Percentiles rank a stretch among this genome's conserved stretches.
Evolutionary conservation across 2,888 invertebrate species (phyloP).

Genomic region (Diploptera punctata): DNA sequence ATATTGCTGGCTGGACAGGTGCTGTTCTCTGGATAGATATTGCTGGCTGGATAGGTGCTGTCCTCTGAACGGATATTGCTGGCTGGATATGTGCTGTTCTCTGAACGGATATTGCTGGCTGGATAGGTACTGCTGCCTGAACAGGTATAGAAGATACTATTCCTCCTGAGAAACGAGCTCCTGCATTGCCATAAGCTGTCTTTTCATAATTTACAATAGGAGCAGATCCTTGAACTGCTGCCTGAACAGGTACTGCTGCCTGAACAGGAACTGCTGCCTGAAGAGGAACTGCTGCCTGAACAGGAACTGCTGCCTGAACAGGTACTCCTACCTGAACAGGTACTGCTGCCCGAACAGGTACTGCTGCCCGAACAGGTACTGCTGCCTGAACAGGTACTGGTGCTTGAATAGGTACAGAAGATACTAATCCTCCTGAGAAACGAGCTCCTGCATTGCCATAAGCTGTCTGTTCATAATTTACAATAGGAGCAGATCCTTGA

Average conservation of each 20-base stretch:
- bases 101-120: constrained; percentile 2
- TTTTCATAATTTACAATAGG: not conserved
- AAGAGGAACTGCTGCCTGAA: not conserved
- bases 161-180: not conserved
- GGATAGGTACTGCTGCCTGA: not conserved
- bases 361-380: not conserved
- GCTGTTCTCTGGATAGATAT: not conserved
- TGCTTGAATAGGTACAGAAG: not conserved
- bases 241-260: not conserved
- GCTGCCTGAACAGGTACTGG: not conserved
- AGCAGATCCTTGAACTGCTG: no score
- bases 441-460: not conserved
- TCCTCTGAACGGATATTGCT: not conserved
- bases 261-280: not conserved
- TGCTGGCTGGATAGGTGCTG: constrained; percentile 19
- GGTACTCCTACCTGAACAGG: not conserved
- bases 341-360: not conserved
- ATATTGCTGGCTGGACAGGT: not conserved
- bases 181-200: not conserved
- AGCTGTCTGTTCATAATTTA: no score
- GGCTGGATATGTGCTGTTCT: not conserved
- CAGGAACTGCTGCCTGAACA: not conserved
- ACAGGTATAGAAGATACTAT: not conserved
- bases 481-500: no score
- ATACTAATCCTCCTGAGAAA: not conserved